Evolutionary conservation across 2,797 vertebrate genomes (phyloP).

Genomic region (Sebastes ruberrimus): DNA sequence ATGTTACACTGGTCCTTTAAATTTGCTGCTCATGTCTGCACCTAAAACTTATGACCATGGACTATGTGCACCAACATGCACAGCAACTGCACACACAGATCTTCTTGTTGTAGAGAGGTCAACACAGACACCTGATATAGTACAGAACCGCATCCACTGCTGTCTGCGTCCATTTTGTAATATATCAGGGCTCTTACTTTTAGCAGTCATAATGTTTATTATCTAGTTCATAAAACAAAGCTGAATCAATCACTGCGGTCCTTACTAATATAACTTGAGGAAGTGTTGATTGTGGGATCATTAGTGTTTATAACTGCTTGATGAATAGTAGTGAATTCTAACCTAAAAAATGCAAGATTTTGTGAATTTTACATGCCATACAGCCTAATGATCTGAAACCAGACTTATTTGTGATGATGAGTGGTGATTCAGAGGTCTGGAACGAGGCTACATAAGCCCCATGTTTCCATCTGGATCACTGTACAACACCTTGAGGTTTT

Average conservation of each 20-base stretch:
- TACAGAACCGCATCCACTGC: not conserved
- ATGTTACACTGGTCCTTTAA: not conserved
- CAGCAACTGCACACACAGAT: not conserved
- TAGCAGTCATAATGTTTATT: not conserved
- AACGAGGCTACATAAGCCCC: not conserved
- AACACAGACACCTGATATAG: too few relatives aligned
- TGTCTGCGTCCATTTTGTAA: not conserved
- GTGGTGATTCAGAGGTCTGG: slow-evolving; percentile 20
- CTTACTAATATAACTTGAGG: not conserved
- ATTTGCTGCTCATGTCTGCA: not conserved
- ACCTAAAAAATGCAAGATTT: too few relatives aligned
- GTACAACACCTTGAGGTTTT: not conserved
- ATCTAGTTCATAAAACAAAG: not conserved
- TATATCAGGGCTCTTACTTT: not conserved
- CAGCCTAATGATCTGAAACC: not conserved
- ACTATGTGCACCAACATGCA: not conserved
- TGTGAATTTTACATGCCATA: not conserved
- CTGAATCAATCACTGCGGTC: not conserved
- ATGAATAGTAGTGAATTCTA: not conserved
- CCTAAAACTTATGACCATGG: not conserved
- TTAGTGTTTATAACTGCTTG: not conserved
- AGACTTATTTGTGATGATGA: not conserved
- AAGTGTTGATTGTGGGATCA: not conserved
- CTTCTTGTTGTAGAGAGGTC: not conserved
- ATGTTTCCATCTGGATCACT: slow-evolving; percentile 18